A percentile compares a stretch with the other conserved stretches of the same genome.
Conservation (phyloP, 2,797 vertebrate genomes). For the Poeciliopsis presidionis region DNA sequence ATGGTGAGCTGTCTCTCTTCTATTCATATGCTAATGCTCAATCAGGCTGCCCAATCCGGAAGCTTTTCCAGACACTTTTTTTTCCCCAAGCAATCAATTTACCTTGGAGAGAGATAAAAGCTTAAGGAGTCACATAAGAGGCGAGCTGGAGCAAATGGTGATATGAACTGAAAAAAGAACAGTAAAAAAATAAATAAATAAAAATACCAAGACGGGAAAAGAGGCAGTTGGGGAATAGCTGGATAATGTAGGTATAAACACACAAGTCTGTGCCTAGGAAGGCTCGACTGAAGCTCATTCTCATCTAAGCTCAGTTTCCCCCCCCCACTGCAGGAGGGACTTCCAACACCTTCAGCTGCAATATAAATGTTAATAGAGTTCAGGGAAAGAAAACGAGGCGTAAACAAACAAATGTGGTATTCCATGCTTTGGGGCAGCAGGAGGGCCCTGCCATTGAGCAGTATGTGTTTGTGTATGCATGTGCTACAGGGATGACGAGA, state of each 20-base stretch:
- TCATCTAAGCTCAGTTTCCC: slow-evolving; percentile 69
- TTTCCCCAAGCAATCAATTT: slow-evolving; percentile 77
- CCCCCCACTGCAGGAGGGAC: slow-evolving; percentile 77
- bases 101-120: slow-evolving; percentile 79
- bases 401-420: slow-evolving; percentile 84
- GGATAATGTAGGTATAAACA: slow-evolving; percentile 78
- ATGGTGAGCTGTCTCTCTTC: slow-evolving; percentile 66
- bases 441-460: slow-evolving; percentile 69
- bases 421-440: slow-evolving; percentile 77
- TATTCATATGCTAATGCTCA: slow-evolving; percentile 78
- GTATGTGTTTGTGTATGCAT: slow-evolving; percentile 46
- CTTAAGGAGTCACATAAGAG: slow-evolving; percentile 79
- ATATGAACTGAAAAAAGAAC: slow-evolving; percentile 65
- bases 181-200: slow-evolving; percentile 12
- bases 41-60: slow-evolving; percentile 73
- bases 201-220: slow-evolving; percentile 59
- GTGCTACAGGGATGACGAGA: slow-evolving; percentile 49
- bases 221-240: slow-evolving; percentile 74
- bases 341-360: slow-evolving; percentile 84
- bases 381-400: slow-evolving; percentile 81
- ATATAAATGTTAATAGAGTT: slow-evolving; percentile 89
- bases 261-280: slow-evolving; percentile 73
- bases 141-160: slow-evolving; percentile 71
- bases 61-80: slow-evolving; percentile 59
- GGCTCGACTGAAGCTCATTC: slow-evolving; percentile 74